Evolutionary conservation across 2,888 invertebrate species (phyloP), one percentile per base, ranked within the genome.

Genomic region (Scaeva pyrastri): DNA sequence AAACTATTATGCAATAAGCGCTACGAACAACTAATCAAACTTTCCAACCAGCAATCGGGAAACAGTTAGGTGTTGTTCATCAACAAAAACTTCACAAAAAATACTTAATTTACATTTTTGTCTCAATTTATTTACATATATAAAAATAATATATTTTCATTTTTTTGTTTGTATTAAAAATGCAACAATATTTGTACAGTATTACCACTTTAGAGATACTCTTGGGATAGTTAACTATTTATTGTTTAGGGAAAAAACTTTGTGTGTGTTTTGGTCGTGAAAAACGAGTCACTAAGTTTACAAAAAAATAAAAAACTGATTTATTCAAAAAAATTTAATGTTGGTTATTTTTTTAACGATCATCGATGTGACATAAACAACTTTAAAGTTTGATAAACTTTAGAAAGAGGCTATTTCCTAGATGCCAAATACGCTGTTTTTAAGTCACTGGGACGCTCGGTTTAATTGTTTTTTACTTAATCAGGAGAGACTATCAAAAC

Each of bases 1-100:
- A 89, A 89, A 87, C 26, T 80, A 6, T 58, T 89, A 21, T 82
- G 89, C 62, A 62, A 81, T 7, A 80, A 50, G 36, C 88, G 89
- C 2, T 88, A 73, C 39, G 87, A 88, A 23, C 87, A 89, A 56
- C 88, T 89, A 21, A 26, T 70, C 16, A 62, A 60, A 10, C 70
- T 86, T 16, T 43, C 81, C 8, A 79, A 56, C 16, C 72, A 80
- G 16, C 48, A 45, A 19, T 48, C 31, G n/a, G 52, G 56, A 43
- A 80, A 70, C 1, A 77, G 85, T 41, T 86, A 68, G 68, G 31
- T 62, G 21, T 23, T 31, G 1, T 41, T 16, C 12, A 11, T 23
- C 10, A 50, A 6, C 26, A 23, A 31, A 7, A 31, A n/a, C 16
- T n/a, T 23, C 19, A 14, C 23, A 45, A 39, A 36, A 26, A 8